Base-by-base conservation (phyloP, 2,888 invertebrate species). In the Clostera curtula region DNA sequence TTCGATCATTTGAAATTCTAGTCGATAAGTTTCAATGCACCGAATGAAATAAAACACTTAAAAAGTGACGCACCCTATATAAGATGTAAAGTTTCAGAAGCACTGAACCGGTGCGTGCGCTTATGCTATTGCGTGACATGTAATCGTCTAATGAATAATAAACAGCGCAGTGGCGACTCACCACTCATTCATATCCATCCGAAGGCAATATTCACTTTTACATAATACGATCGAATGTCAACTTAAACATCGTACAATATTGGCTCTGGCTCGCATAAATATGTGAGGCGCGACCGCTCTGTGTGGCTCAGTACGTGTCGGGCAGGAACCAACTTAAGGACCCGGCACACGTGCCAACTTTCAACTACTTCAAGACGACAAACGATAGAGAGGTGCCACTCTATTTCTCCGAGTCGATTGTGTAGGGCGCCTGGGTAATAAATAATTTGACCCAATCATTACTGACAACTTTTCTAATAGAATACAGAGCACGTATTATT, bases 101-200 rank as follows among this genome's bases (percentile, higher is more conserved):
- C 70, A 57, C 60, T 58, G 72, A 57, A 62, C 59, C 60, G 62
- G 74, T 73, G 76, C 77, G 79, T 76, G 77, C n/a, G n/a, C 72
- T 58, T 57, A 51, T 53, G 60, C 61, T 63, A 58, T 77, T 69
- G 79, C 80, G 79, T 80, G 80, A 76, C 74, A 67, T 67, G 71
- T 67, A 64, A 61, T 66, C 76, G 69, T 72, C 75, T 77, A 74
- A 79, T 79, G 79, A 79, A 79, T 79, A 80, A 80, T 79, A 76
- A 80, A 76, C 77, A 75, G 74, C 62, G 57, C 64, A 51, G 64
- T 66, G 72, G 72, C 66, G 70, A 73, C 65, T 71, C 62, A 67
- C 70, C 67, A 66, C 74, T 77, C 79, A 75, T 75, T 79, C 79
- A 74, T 74, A 76, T 65, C 74, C 72, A 74, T 75, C 69, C 67